A percentile compares a stretch with the other conserved stretches of the same genome.
phyloP scores from a whole-genome alignment of 2,888 invertebrate genomes.

The Hedychridium roseum region DNA sequence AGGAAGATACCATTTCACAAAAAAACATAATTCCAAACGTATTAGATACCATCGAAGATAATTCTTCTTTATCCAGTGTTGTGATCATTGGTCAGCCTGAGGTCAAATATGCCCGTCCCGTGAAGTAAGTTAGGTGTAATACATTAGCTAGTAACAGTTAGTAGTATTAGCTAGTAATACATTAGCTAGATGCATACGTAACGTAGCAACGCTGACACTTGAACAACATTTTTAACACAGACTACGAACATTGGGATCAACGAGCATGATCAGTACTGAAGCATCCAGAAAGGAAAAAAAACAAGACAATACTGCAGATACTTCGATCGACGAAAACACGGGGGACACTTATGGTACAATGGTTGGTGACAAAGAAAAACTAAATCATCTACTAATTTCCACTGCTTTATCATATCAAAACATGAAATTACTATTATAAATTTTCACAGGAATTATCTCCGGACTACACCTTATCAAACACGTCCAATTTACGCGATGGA shows the following conservation, averaged over 20 bases:
- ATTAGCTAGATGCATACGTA: no score
- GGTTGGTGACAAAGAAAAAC: not conserved
- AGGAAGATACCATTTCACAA: constrained; percentile 45
- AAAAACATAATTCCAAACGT: constrained; percentile 47
- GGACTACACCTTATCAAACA: constrained; percentile 50
- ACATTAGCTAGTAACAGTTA: no score
- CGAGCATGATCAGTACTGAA: constrained; percentile 50
- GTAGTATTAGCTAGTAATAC: no score
- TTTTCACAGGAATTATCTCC: constrained; percentile 51
- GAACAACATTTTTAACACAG: constrained; percentile 30
- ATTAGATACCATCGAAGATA: constrained; percentile 42
- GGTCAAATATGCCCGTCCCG: constrained; percentile 59
- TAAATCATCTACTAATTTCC: not conserved
- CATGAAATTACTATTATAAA: constrained; percentile 5
- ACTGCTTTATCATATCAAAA: not conserved
- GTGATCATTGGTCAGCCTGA: constrained; percentile 50
- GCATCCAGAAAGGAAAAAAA: constrained; percentile 32
- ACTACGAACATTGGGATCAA: constrained; percentile 51
- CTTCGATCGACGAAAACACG: not conserved
- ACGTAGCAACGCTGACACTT: no score
- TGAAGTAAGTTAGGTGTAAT: constrained; percentile 60
- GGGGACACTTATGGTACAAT: not conserved
- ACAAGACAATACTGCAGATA: constrained; percentile 41
- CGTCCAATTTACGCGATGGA: constrained; percentile 46
- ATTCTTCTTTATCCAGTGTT: constrained; percentile 43